Evolutionary conservation across 1,140 invertebrate genomes (phyloP), one percentile per base, ranked within the genome.

Genomic region (Scaptomyza pallida): DNA sequence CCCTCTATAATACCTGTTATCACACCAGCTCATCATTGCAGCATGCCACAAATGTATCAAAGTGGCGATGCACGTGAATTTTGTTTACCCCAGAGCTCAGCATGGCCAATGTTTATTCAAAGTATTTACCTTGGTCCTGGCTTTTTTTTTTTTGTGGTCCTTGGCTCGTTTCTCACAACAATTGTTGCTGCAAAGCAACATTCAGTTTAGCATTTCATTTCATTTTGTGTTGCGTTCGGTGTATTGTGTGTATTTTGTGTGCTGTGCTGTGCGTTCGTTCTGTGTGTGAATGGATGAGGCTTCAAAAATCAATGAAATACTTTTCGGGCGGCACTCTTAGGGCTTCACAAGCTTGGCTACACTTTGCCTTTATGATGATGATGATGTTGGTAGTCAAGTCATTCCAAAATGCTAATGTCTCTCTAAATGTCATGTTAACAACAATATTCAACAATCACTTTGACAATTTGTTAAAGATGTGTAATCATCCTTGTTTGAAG

Each of bases 301-400:
- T 89, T 89, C 85, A 54, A 89, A 89, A 89, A 89, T 89, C 85
- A 85, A 89, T 89, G 85, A 89, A 89, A 89, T 89, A 85, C 85
- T 89, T 89, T 89, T 89, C 76, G 85, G 79, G 86, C 69, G 80
- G 85, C 86, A 89, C 37, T 89, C 67, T 47, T 89, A 70, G 43
- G 85, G 85, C 86, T 89, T 89, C 85, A 33, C 65, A 45, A 68
- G 82, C 86, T 77, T 81, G 79, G 78, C 82, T 86, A 79, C 74
- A 72, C 82, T 78, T 71, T 88, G 81, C 82, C 74, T 86, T 81
- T 60, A 47, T 73, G 68, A 51, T 75, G 48, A 2, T 21, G n/a
- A n/a, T n/a, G n/a, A n/a, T n/a, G n/a, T 76, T 69, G 70, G 50
- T 75, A 75, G 69, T 69, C 81, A 69, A 81, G 77, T 86, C 71